phyloP scores from a whole-genome alignment of 2,113 vertebrate genomes.

The Nycticorax nycticorax region DNA sequence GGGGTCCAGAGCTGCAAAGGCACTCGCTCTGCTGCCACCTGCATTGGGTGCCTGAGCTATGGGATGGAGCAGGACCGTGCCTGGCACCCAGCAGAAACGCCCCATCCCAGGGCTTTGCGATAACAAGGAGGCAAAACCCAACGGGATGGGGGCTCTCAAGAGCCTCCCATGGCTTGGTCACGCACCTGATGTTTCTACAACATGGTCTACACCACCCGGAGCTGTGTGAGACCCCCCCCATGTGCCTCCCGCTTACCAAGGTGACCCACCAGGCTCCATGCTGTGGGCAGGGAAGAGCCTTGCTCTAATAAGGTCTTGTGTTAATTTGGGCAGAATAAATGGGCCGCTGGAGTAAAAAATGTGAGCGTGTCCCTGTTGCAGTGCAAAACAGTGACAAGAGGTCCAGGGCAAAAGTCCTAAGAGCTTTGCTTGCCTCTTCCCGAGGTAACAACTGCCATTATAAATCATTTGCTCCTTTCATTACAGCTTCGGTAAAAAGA shows the following conservation, averaged over 20 bases:
- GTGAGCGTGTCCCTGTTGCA: background rate
- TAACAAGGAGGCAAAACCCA: background rate
- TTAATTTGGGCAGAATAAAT: background rate
- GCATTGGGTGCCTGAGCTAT: accelerated
- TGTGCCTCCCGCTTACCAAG: background rate
- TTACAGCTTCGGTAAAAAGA: conserved; percentile 11
- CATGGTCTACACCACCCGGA: background rate
- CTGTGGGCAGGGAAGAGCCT: background rate
- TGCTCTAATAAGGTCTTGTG: background rate
- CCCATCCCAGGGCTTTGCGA: background rate
- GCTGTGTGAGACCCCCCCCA: background rate
- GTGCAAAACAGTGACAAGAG: background rate
- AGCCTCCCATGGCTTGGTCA: accelerated
- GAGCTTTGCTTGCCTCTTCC: background rate
- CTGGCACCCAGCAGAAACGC: background rate
- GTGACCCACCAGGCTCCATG: background rate
- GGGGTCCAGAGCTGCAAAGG: background rate
- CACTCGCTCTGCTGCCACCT: accelerated
- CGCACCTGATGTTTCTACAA: background rate
- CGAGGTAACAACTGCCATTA: conserved; percentile 1
- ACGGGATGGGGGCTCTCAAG: accelerated
- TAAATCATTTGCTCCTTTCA: conserved; percentile 34
- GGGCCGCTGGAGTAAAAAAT: background rate
- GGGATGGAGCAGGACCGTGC: background rate
- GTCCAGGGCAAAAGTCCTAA: background rate